phyloP scores from a whole-genome alignment of 1,140 invertebrate genomes.

The Hycleus phaleratus region DNA sequence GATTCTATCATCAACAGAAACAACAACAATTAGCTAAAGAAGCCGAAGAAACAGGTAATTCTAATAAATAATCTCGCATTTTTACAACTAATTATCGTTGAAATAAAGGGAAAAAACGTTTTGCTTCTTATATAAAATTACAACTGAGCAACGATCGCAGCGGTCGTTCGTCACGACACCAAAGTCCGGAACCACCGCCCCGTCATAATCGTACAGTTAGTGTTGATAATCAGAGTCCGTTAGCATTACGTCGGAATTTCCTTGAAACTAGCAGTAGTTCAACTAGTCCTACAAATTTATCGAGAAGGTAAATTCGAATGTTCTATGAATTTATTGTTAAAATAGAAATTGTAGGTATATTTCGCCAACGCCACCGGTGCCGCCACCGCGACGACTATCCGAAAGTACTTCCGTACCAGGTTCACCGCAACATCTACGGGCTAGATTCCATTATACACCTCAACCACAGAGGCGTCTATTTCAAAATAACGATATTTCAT shows the following conservation, averaged over 20 bases:
- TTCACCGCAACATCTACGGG: constrained; percentile 57
- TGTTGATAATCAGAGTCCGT: constrained; percentile 47
- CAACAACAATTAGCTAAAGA: constrained; percentile 43
- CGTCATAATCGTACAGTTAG: constrained; percentile 50
- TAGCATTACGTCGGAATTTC: constrained; percentile 51
- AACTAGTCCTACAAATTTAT: constrained; percentile 42
- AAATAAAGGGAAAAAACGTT: constrained; percentile 49
- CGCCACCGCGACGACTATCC: constrained; percentile 57
- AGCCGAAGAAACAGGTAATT: constrained; percentile 33
- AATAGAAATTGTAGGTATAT: constrained; percentile 44
- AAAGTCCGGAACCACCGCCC: constrained; percentile 57
- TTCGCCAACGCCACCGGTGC: constrained; percentile 60
- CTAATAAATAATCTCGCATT: background rate
- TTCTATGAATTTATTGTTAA: background rate
- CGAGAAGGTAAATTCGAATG: constrained; percentile 46
- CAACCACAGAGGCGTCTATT: constrained; percentile 58
- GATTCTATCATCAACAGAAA: constrained; percentile 56
- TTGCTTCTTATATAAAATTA: constrained; percentile 70
- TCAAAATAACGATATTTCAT: constrained; percentile 35
- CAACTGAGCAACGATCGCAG: constrained; percentile 45
- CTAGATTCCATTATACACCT: constrained; percentile 62
- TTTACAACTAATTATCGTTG: background rate
- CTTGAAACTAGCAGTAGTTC: constrained; percentile 45
- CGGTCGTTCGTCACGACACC: constrained; percentile 42
- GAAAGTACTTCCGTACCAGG: constrained; percentile 61